Evolutionary conservation across 1,140 invertebrate genomes (phyloP).

Genomic region (Dreissena rostriformis): DNA sequence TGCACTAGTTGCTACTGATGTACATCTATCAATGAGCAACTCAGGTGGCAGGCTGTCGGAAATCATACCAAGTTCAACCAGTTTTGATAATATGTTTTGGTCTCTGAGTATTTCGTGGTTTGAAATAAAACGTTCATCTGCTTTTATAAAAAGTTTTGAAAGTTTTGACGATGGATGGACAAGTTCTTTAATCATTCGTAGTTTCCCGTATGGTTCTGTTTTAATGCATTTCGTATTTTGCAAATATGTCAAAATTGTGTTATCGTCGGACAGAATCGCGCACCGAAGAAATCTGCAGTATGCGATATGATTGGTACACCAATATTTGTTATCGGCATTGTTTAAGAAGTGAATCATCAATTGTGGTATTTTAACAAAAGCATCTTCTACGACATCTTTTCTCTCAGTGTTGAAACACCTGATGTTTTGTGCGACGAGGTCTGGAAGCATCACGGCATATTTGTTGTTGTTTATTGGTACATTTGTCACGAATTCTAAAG

Average conservation of each 20-base stretch:
- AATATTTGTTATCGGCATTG: background rate
- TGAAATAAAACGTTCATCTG: constrained; percentile 30
- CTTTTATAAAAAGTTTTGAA: background rate
- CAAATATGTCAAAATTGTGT: background rate
- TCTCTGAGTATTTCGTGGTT: constrained; percentile 31
- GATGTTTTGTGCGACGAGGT: too few species aligned
- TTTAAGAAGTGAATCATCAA: constrained; percentile 14
- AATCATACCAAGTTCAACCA: constrained; percentile 58
- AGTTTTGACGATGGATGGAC: constrained; percentile 22
- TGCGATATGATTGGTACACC: background rate
- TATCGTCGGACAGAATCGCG: constrained; percentile 6
- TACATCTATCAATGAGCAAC: constrained; percentile 52
- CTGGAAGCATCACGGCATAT: too few species aligned
- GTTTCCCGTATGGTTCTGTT: constrained; percentile 26
- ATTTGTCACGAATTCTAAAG: too few species aligned
- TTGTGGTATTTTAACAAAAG: background rate
- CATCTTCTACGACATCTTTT: background rate
- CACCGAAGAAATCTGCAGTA: background rate
- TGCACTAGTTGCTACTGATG: constrained; percentile 30
- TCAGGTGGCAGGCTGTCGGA: constrained; percentile 35
- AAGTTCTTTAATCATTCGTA: constrained; percentile 23
- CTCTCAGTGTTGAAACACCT: background rate
- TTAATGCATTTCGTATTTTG: constrained; percentile 19
- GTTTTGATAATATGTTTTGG: constrained; percentile 1
- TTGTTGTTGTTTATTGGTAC: too few species aligned